Percentiles rank a stretch among this genome's conserved stretches.
Evolutionary conservation across 2,797 vertebrate genomes (phyloP).

Genomic region (Sebastes matsubarae): DNA sequence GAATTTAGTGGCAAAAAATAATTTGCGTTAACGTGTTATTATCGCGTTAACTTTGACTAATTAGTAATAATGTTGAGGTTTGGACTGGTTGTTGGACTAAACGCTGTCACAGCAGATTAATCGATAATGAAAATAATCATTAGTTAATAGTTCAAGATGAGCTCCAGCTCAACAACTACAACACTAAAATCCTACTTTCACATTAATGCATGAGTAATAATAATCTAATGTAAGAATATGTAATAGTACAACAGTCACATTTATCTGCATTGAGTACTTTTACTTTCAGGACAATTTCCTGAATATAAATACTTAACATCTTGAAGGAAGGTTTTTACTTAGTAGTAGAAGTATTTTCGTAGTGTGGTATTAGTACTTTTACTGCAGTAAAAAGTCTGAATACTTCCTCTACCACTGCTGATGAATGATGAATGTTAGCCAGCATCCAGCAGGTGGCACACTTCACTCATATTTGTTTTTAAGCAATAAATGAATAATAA

Average conservation of each 20-base stretch:
- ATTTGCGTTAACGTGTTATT: too few relatives aligned
- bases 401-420: background rate
- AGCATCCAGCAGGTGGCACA: conserved; percentile 32
- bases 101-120: too few relatives aligned
- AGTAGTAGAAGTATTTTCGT: background rate
- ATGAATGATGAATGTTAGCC: background rate
- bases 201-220: background rate
- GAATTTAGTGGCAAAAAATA: too few relatives aligned
- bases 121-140: too few relatives aligned
- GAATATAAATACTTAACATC: background rate
- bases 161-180: background rate
- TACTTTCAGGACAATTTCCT: background rate
- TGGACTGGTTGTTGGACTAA: too few relatives aligned
- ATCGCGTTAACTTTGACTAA: too few relatives aligned
- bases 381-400: background rate
- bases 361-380: background rate
- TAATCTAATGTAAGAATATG: background rate
- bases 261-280: background rate
- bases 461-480: background rate
- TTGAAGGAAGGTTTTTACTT: background rate
- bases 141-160: too few relatives aligned
- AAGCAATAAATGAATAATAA: too few relatives aligned
- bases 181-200: background rate
- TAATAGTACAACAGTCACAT: background rate
- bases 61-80: background rate